Evolutionary conservation across 2,888 invertebrate genomes (phyloP).

Genomic region (Tricholauxania praeusta): DNA sequence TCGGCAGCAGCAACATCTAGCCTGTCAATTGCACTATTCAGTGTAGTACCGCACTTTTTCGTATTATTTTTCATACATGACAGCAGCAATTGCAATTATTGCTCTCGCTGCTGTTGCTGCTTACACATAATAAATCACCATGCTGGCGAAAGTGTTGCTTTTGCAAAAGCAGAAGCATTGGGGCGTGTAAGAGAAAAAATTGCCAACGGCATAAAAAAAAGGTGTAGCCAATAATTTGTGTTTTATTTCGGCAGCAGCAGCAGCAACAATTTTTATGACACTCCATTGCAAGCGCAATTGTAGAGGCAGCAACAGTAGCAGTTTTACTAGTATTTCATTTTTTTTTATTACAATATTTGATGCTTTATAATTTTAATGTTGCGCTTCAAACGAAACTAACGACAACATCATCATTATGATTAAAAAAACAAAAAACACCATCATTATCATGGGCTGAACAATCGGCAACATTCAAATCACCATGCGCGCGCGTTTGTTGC

Average conservation of each 20-base stretch:
- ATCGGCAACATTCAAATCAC: neutral
- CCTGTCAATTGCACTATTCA: neutral
- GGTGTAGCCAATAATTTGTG: conserved; percentile 6
- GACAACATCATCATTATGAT: no score
- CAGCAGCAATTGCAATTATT: conserved; percentile 4
- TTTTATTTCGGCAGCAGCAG: neutral
- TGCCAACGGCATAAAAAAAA: neutral
- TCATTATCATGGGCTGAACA: neutral
- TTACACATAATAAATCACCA: conserved; percentile 20
- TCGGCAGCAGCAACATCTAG: neutral
- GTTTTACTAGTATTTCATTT: neutral
- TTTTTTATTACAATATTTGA: neutral
- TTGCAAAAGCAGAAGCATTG: neutral
- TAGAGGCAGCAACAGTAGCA: neutral
- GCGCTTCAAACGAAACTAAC: no score
- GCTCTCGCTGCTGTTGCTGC: neutral
- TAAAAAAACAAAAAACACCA: neutral
- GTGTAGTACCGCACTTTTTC: neutral
- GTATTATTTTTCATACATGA: neutral
- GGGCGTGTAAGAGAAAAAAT: neutral
- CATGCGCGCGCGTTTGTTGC: conserved; percentile 2
- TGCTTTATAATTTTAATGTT: neutral
- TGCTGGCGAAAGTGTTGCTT: conserved; percentile 18
- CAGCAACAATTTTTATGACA: conserved; percentile 12
- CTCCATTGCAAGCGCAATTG: neutral